These are phyloP conservation scores for Geophilus truncorum DNA, from an alignment of 2,888 invertebrate species.

Conservation along the genomic window DNA sequence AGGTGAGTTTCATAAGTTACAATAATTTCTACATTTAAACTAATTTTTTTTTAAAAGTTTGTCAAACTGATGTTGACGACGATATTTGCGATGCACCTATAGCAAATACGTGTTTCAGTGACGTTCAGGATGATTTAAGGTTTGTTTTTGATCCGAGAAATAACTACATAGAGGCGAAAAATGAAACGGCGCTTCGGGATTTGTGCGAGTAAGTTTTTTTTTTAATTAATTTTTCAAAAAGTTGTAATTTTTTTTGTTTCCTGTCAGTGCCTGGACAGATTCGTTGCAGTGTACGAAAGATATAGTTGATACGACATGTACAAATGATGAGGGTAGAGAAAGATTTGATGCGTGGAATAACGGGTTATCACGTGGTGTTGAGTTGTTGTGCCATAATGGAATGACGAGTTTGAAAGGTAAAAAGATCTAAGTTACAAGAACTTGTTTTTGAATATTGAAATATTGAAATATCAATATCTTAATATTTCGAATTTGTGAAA, in stretches of 20 bases:
- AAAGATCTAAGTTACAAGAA: not conserved
- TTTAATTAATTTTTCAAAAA: not conserved
- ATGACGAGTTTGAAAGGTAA: constrained; percentile 30
- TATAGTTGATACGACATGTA: constrained; percentile 37
- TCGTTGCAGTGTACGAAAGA: constrained; percentile 38
- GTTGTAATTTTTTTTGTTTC: not conserved
- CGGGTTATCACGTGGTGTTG: constrained; percentile 31
- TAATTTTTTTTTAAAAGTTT: not conserved
- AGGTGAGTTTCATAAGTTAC: not conserved
- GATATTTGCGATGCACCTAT: constrained; percentile 28
- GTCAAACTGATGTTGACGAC: constrained; percentile 10
- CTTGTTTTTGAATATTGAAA: not conserved
- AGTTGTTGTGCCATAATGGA: constrained; percentile 32
- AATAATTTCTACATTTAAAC: not conserved
- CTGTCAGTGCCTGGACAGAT: constrained; percentile 37
- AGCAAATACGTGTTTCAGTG: constrained; percentile 34
- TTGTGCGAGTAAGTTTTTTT: constrained; percentile 1
- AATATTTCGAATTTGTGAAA: too few species aligned
- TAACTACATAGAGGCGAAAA: not conserved
- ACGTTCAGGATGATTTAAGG: constrained; percentile 33
- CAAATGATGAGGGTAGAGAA: constrained; percentile 27
- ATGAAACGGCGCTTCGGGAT: not conserved
- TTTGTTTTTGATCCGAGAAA: constrained; percentile 29
- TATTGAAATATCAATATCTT: too few species aligned
- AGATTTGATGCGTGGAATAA: constrained; percentile 37